Base-by-base conservation (phyloP, 2,113 vertebrate species). In the Potamarius usumacintae region DNA sequence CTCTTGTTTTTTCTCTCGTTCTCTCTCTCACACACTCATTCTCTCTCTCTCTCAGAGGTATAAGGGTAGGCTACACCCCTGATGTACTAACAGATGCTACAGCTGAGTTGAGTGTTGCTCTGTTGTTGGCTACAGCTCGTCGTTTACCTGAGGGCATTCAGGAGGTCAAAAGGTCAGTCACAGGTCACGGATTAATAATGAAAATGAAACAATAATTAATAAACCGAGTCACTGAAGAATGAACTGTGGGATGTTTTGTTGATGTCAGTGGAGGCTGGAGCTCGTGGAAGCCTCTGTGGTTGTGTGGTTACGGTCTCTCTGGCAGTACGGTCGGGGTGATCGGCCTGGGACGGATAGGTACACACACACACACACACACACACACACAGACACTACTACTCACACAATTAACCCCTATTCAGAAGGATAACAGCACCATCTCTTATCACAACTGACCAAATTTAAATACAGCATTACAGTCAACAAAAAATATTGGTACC, bases 321-420 rank as follows among this genome's bases (percentile, higher is more conserved):
- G 93, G 91, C 90, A 96, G 95, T 89, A 96, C 96, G 1, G 95
- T 96, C 12, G 96, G 96, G 55, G 87, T 96, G 88, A 92, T 96
- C 12, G 96, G 96, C 76, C 93, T 97, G 60, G 96, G 96, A 74
- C 94, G 95, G 82, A 96, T 96, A 65, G 96, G 95, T 96, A 87
- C 84, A 50, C 9, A 18, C 52, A 76, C 57, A 27, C 63, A 27
- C 15, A 88, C 57, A 48, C 81, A n/a, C 81, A 62, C 71, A 22
- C 18, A 48, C 71, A 11, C 30, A 18, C 69, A 52, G 20, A 52
- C 65, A 67, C n/a, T 5, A 25, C 25, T 12, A 71, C 14, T 6
- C 27, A 34, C 67, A 7, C 4, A 18, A 1, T 30, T 63, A 11
- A 2, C 62, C 62, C 0, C 62, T 4, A n/a, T n/a, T 10, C 10